Base-by-base conservation (phyloP, 1,140 invertebrate genomes). In the Drosophila seguyi region DNA sequence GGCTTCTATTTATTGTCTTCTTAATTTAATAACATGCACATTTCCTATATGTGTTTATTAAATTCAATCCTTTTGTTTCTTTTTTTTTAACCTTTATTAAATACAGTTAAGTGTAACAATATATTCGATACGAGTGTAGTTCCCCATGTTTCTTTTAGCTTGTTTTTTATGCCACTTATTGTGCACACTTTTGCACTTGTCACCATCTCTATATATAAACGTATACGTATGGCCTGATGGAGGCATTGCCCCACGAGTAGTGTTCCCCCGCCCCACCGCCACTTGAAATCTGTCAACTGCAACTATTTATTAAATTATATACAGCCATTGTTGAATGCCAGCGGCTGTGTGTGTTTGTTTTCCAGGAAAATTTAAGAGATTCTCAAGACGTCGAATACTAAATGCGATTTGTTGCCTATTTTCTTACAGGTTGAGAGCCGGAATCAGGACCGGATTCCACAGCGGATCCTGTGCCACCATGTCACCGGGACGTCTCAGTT, bases 261-360 rank as follows among this genome's bases (percentile, higher is more conserved):
- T 59, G 56, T 29, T 48, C 60, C 62, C 66, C 63, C 50, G 38
- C 47, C 75, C 75, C 42, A 41, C 59, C 66, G 31, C 75, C 85
- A 90, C 85, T 90, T 85, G 85, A 90, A 88, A 90, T 90, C 85
- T 90, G 85, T 90, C 85, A 90, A 90, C 85, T 90, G 85, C 85
- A 90, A 90, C 85, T 90, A 90, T 90, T 90, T 90, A 90, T 90
- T 90, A 90, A 90, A 90, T 90, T 90, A 90, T 90, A 90, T 78
- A 79, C 78, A 73, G 59, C 44, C 85, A 90, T 90, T 90, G 86
- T 90, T 84, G 81, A 88, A 78, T 73, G 74, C 53, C 77, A 75
- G 79, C 53, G 20, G 52, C 10, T 20, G 16, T 18, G 16, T 11
- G 42, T 22, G 42, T 39, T 42, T 34, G 50, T 45, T 29, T 63